phyloP scores from a whole-genome alignment of 2,797 vertebrate species.

The Tarsius wallacei region DNA sequence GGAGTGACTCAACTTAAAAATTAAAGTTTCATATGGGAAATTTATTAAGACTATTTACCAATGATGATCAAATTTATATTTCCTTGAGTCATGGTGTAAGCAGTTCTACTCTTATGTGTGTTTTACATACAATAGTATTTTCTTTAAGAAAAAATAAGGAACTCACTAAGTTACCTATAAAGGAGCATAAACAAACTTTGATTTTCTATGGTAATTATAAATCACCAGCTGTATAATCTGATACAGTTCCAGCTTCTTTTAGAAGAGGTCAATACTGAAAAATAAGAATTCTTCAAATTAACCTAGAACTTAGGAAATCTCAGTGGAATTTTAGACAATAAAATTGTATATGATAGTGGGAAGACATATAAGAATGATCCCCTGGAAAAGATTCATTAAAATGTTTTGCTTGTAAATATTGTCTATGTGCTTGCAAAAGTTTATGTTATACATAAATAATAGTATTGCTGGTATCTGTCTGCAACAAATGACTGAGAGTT shows the following conservation, averaged over 20 bases:
- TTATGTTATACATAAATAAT: constrained; percentile 19
- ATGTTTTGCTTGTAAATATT: constrained; percentile 67
- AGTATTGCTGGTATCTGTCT: not conserved
- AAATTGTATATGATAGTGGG: not conserved
- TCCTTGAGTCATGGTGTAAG: not conserved
- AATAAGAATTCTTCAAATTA: constrained; percentile 41
- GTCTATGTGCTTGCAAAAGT: not conserved
- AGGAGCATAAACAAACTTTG: constrained; percentile 48
- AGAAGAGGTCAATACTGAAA: constrained; percentile 16
- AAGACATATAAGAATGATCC: constrained; percentile 50
- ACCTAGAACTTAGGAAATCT: not conserved
- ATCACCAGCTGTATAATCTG: not conserved
- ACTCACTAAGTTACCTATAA: constrained; percentile 12
- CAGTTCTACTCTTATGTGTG: constrained; percentile 43
- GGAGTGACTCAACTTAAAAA: constrained; percentile 50
- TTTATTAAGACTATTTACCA: constrained; percentile 49
- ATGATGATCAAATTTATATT: constrained; percentile 40
- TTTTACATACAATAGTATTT: constrained; percentile 24
- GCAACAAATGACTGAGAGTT: constrained; percentile 28
- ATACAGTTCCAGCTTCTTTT: constrained; percentile 44
- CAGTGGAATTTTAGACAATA: constrained; percentile 24
- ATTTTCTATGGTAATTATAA: constrained; percentile 58
- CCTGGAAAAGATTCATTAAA: constrained; percentile 52
- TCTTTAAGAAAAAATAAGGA: constrained; percentile 61
- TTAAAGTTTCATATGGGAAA: constrained; percentile 48